These are phyloP conservation scores for Melitaea cinxia DNA, from an alignment of 1,140 invertebrate species.

Conservation along the genomic window DNA sequence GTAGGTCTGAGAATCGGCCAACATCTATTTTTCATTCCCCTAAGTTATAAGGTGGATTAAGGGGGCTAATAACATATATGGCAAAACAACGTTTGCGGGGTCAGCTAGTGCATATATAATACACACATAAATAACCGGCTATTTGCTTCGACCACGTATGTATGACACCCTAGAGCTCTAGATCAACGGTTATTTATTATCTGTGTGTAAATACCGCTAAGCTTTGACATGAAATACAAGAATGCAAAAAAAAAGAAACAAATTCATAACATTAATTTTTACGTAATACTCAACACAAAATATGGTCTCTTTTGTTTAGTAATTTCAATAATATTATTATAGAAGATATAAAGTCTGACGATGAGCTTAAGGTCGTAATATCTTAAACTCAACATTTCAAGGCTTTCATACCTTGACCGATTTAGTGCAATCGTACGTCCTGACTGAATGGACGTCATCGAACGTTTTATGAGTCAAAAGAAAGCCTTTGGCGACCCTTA, in stretches of 20 bases:
- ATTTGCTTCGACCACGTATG: neutral
- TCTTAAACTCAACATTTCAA: neutral
- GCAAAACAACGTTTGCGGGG: too few species aligned
- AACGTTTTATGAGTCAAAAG: conserved; percentile 62
- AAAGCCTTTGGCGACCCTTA: conserved; percentile 54
- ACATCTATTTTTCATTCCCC: too few species aligned
- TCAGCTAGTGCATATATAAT: too few species aligned
- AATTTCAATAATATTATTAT: neutral
- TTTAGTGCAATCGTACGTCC: conserved; percentile 45
- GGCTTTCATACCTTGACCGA: conserved; percentile 54
- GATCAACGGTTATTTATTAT: neutral
- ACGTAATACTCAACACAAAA: neutral
- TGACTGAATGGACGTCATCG: conserved; percentile 57
- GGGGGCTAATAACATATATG: too few species aligned
- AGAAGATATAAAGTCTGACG: conserved; percentile 6
- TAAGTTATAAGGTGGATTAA: too few species aligned
- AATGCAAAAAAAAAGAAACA: too few species aligned
- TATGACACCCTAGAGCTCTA: neutral
- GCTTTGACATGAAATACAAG: too few species aligned
- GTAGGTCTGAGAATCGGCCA: too few species aligned
- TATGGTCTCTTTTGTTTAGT: neutral
- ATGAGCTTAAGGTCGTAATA: conserved; percentile 1
- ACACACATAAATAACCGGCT: neutral
- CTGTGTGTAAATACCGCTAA: neutral
- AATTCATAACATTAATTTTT: too few species aligned